Base-by-base conservation (phyloP, 2,888 invertebrate species). In the Pardosa pseudoannulata region DNA sequence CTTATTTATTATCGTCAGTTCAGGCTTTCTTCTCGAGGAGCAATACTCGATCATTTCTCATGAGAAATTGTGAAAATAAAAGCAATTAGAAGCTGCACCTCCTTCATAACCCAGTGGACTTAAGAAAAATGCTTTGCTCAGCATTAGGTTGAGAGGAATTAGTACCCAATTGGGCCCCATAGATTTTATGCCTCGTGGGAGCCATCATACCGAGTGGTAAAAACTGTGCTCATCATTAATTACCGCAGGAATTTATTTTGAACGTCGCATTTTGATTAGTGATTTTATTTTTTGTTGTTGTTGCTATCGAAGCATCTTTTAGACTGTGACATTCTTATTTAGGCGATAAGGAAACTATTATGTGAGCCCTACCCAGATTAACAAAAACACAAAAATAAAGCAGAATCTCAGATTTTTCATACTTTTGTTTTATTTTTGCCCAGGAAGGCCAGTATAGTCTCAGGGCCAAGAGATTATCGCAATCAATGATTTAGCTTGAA, bases 221-320 rank as follows among this genome's bases (percentile, higher is more conserved):
- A 65, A 65, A 65, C 65, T 65, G 29, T 31, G 65, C 65, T 65
- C 65, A 65, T 65, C 65, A 65, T 65, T 65, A 65, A 65, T 65
- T 65, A 65, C 29, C 16, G 31, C 31, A 16, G 23, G 65, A 65
- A 65, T 65, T 65, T 65, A 65, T 65, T 65, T 65, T 65, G 65
- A 65, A 65, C 29, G 65, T 65, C 29, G 65, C 65, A 65, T 65
- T 65, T 31, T 65, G 65, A 65, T 65, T 65, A 65, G 65, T 3
- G 1, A 65, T 31, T 65, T 65, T 31, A 29, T 50, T n/a, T 65
- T 29, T 65, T n/a, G n/a, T n/a, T n/a, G n/a, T n/a, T 56, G 7
- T 56, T 28, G 65, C 31, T 65, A 31, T 65, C 31, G 13, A 16
- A 16, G 16, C 29, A 29, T 65, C 65, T 29, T n/a, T 65, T 65